Conservation (phyloP, 1,140 invertebrate genomes). For the Sarcophaga bullata region DNA sequence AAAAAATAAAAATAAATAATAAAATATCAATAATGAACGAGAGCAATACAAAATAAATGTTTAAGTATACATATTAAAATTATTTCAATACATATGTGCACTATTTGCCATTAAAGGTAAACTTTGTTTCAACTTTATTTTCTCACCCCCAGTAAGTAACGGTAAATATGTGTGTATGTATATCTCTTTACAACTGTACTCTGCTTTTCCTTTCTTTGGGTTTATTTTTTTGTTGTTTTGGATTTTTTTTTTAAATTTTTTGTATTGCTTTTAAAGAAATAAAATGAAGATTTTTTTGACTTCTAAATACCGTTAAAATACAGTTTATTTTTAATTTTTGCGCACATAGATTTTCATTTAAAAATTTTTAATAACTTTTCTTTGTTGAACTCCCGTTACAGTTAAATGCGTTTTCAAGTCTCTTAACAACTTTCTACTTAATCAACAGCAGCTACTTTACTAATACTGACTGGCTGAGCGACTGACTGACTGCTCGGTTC, state of each 20-base stretch:
- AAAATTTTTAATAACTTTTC: background rate
- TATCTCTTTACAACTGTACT: too few relatives aligned
- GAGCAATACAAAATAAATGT: background rate
- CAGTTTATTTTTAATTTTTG: background rate
- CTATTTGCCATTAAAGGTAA: too few relatives aligned
- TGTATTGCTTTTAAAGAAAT: background rate
- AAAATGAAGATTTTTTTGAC: background rate
- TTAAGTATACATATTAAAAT: background rate
- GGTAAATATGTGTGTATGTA: too few relatives aligned
- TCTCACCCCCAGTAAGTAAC: background rate
- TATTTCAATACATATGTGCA: background rate
- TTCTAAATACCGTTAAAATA: background rate
- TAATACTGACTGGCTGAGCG: constrained; percentile 24
- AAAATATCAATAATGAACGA: background rate
- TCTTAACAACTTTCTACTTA: constrained; percentile 26
- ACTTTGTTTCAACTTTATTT: background rate
- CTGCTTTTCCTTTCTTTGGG: background rate
- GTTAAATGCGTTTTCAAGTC: constrained; percentile 12
- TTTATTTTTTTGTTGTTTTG: background rate
- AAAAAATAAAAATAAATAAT: background rate
- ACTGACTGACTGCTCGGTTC: too few relatives aligned
- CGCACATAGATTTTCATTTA: background rate
- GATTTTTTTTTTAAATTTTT: background rate
- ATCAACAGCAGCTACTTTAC: constrained; percentile 34
- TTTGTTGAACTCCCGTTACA: background rate